phyloP scores from a whole-genome alignment of 2,888 invertebrate genomes.

The Altica lythri region DNA sequence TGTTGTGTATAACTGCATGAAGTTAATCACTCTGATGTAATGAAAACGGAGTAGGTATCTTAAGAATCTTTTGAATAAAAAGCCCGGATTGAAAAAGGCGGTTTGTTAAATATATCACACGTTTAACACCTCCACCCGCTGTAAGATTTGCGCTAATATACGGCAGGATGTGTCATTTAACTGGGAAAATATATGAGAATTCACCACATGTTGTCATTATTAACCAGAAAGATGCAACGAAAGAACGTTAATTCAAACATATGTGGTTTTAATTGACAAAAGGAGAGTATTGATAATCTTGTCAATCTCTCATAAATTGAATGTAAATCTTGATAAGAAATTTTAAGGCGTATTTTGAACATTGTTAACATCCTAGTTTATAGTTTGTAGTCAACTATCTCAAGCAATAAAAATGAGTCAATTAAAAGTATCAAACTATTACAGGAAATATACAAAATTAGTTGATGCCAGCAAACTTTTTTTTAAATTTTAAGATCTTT shows the following conservation, averaged over 20 bases:
- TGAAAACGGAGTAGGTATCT: conserved; percentile 18
- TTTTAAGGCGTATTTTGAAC: too few species aligned
- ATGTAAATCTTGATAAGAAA: too few species aligned
- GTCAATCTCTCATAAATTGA: too few species aligned
- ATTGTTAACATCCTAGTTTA: too few species aligned
- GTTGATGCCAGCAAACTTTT: too few species aligned
- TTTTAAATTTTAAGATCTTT: too few species aligned
- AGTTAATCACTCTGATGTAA: conserved; percentile 10
- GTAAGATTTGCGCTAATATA: conserved; percentile 16
- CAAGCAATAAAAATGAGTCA: too few species aligned
- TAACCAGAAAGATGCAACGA: background rate
- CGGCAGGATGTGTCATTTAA: conserved; percentile 9
- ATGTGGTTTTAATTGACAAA: too few species aligned
- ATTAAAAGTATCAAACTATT: too few species aligned
- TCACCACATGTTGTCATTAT: conserved; percentile 3
- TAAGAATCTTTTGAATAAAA: conserved; percentile 11
- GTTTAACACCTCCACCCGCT: conserved; percentile 14
- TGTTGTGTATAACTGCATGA: background rate
- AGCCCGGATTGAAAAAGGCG: background rate
- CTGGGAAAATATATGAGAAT: conserved; percentile 8
- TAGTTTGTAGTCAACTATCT: too few species aligned
- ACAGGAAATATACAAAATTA: too few species aligned
- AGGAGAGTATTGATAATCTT: too few species aligned
- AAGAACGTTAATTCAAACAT: conserved; percentile 16
- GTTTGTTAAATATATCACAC: conserved; percentile 5